Percentiles rank a stretch among this genome's conserved stretches.
Evolutionary conservation across 2,888 invertebrate genomes (phyloP).

Genomic region (Cantharis lateralis): DNA sequence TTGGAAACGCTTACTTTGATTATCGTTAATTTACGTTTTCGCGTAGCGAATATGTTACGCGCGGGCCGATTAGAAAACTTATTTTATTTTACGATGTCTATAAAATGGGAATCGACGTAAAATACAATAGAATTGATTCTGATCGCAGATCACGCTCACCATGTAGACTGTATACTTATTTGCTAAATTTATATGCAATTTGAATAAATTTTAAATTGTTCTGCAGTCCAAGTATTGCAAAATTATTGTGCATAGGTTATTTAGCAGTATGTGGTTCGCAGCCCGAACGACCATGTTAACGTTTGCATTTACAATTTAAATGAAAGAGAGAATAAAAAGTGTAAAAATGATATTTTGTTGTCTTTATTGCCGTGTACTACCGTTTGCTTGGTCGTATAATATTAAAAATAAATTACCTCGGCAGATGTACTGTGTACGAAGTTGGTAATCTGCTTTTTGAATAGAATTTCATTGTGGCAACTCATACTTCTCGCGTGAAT

Average conservation of each 20-base stretch:
- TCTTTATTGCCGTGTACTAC: not conserved
- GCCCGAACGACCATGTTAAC: not conserved
- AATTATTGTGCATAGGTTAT: conserved; percentile 5
- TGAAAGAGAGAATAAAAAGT: not conserved
- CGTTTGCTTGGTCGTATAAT: conserved; percentile 6
- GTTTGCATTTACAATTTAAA: not conserved
- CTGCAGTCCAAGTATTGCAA: conserved; percentile 14
- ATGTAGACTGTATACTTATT: conserved; percentile 23
- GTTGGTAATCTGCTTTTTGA: conserved; percentile 36
- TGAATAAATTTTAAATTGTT: conserved; percentile 24
- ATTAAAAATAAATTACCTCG: conserved; percentile 33
- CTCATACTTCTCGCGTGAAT: conserved; percentile 44
- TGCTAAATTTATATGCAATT: conserved; percentile 26
- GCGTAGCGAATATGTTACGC: not conserved
- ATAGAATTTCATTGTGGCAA: conserved; percentile 36
- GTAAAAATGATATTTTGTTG: not conserved
- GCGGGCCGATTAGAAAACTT: not conserved
- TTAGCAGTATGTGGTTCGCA: conserved; percentile 6
- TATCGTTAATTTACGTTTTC: not conserved
- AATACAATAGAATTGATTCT: conserved; percentile 29
- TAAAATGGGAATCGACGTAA: conserved; percentile 23
- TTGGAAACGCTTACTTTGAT: not conserved
- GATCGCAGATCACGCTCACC: conserved; percentile 30
- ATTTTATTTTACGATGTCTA: not conserved
- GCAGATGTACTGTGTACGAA: conserved; percentile 36